phyloP scores from a whole-genome alignment of 2,113 vertebrate species.

The Amazona vittata region DNA sequence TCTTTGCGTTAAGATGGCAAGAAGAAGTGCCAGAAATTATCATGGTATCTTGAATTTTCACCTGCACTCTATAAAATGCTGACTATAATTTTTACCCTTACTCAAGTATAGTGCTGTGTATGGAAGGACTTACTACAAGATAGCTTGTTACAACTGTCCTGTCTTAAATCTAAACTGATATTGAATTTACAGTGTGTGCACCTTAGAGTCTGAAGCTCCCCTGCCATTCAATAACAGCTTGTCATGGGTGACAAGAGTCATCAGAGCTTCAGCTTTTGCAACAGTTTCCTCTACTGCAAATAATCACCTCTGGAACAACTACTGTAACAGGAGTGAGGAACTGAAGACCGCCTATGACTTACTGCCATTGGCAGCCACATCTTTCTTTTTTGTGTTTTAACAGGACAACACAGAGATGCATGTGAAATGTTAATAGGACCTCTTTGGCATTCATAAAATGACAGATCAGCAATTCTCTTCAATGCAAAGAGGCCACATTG shows the following conservation, averaged over 20 bases:
- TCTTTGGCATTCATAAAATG: neutral
- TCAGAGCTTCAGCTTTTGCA: neutral
- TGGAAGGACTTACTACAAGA: neutral
- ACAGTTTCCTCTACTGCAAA: neutral
- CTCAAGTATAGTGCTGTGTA: neutral
- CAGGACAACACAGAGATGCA: neutral
- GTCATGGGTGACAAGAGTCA: neutral
- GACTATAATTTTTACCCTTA: neutral
- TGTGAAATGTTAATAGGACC: neutral
- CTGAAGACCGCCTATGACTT: neutral
- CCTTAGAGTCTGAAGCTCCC: neutral
- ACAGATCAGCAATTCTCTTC: neutral
- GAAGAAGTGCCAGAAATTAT: neutral
- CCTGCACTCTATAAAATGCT: neutral
- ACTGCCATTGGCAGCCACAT: neutral
- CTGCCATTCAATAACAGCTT: fast-evolving
- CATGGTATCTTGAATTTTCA: neutral
- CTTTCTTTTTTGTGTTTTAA: neutral
- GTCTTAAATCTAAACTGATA: neutral
- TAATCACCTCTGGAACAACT: neutral
- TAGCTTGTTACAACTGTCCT: neutral
- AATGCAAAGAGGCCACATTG: neutral
- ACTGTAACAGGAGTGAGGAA: neutral
- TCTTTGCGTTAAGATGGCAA: neutral
- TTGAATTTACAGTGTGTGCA: neutral